Percentiles rank a stretch among this genome's conserved stretches.
Evolutionary conservation across 2,797 vertebrate species (phyloP).

Genomic region (Gastrophryne carolinensis): DNA sequence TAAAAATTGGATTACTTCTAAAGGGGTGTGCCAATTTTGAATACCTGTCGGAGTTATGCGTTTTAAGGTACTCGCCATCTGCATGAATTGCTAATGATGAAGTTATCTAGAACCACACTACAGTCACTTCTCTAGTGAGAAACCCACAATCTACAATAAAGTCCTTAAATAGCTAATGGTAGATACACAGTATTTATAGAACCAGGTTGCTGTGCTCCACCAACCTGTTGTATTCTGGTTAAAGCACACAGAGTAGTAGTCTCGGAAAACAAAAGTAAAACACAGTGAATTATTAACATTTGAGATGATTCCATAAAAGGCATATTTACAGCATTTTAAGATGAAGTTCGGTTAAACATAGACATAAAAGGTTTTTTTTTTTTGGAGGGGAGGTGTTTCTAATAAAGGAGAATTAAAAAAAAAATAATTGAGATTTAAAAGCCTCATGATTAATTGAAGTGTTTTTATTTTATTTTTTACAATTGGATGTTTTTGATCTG

Average conservation of each 20-base stretch:
- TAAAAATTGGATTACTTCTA: slow-evolving; percentile 64
- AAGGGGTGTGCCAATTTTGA: slow-evolving; percentile 78
- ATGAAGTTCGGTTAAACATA: slow-evolving; percentile 90
- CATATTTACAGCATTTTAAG: slow-evolving; percentile 96
- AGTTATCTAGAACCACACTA: slow-evolving; percentile 84
- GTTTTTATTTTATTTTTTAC: slow-evolving; percentile 70
- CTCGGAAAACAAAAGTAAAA: slow-evolving; percentile 68
- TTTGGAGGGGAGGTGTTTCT: too few relatives aligned
- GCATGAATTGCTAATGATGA: slow-evolving; percentile 84
- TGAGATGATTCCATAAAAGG: slow-evolving; percentile 84
- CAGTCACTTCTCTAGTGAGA: slow-evolving; percentile 87
- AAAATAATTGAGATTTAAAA: slow-evolving; percentile 90
- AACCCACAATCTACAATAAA: slow-evolving; percentile 87
- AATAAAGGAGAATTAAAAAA: slow-evolving; percentile 90
- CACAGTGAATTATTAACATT: slow-evolving; percentile 83
- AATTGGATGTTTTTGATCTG: slow-evolving; percentile 77
- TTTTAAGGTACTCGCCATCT: slow-evolving; percentile 82
- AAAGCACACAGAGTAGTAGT: slow-evolving; percentile 85
- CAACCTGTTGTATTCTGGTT: slow-evolving; percentile 73
- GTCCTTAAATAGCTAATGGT: slow-evolving; percentile 85
- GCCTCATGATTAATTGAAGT: slow-evolving; percentile 86
- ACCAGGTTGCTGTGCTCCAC: slow-evolving; percentile 63
- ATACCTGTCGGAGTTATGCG: slow-evolving; percentile 80
- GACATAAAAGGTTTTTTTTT: slow-evolving; percentile 91
- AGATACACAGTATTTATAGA: slow-evolving; percentile 86